Evolutionary conservation across 2,113 vertebrate species (phyloP).

Genomic region (Calonectris borealis): DNA sequence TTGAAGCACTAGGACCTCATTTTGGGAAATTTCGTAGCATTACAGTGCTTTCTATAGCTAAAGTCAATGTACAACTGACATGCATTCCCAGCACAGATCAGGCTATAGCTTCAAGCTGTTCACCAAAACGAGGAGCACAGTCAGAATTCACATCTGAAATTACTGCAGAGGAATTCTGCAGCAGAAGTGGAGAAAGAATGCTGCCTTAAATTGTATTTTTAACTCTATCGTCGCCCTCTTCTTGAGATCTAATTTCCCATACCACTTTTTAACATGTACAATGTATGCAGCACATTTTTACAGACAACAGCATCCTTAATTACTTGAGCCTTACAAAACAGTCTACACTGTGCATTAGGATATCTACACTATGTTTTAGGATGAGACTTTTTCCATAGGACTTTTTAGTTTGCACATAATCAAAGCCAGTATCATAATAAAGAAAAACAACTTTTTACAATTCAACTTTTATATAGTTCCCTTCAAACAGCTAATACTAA

Average conservation of each 20-base stretch:
- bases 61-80: not conserved
- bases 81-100: not conserved
- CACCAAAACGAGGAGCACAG: not conserved
- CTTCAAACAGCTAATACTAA: not conserved
- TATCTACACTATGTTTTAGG: not conserved
- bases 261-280: not conserved
- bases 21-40: not conserved
- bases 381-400: not conserved
- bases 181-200: not conserved
- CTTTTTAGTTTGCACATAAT: not conserved
- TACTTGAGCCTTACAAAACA: not conserved
- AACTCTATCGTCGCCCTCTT: not conserved
- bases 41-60: not conserved
- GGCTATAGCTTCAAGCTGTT: not conserved
- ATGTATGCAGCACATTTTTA: not conserved
- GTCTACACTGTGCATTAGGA: not conserved
- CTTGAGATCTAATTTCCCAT: not conserved
- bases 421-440: not conserved
- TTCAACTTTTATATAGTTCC: not conserved
- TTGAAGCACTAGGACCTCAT: not conserved
- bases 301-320: not conserved
- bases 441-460: not conserved
- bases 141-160: not conserved
- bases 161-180: not conserved
- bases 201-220: not conserved